Evolutionary conservation across 2,797 vertebrate species (phyloP), one percentile per base, ranked within the genome.

Genomic region (Gouania willdenowi): DNA sequence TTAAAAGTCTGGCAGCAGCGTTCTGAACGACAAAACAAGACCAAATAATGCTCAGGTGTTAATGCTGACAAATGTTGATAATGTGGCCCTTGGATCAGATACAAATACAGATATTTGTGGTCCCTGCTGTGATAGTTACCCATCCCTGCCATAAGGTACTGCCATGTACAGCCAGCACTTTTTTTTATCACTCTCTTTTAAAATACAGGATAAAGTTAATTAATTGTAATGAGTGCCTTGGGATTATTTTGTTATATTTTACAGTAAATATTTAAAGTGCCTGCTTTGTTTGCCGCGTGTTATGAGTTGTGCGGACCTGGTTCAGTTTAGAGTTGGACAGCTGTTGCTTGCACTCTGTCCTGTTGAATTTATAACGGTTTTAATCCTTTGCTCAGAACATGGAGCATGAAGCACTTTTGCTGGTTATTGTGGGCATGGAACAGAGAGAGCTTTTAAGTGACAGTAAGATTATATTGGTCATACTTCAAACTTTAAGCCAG

Each of bases 311-410:
- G 32, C 14, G 32, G 30, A 28, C 13, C 33, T 11, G 26, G 17
- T 38, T 46, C 47, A 60, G 58, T 54, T 47, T 67, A 58, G 60
- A 70, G 63, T 69, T 27, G 41, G 44, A 45, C 62, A 63, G 58
- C 66, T 76, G 56, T 55, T 75, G 66, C 32, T 60, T 75, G 68
- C 69, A 75, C 65, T 83, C 71, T 71, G 43, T 76, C 30, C 48
- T 77, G 55, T 69, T 82, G 61, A 79, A 80, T 85, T 62, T 77
- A 63, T 77, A 66, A 78, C 78, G 71, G 29, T 25, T 67, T 46
- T 32, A 46, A 61, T 23, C 23, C 49, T 41, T 26, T 7, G 26
- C 25, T 69, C 30, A 50, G 41, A 66, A 54, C 43, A 65, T 25
- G 19, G 36, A 49, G 30, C 60, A 71, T 22, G 30, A 66, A 62